Percentiles rank a stretch among this genome's conserved stretches.
Conservation (phyloP, 2,888 invertebrate species). For the Habroteleia sp. region DNA sequence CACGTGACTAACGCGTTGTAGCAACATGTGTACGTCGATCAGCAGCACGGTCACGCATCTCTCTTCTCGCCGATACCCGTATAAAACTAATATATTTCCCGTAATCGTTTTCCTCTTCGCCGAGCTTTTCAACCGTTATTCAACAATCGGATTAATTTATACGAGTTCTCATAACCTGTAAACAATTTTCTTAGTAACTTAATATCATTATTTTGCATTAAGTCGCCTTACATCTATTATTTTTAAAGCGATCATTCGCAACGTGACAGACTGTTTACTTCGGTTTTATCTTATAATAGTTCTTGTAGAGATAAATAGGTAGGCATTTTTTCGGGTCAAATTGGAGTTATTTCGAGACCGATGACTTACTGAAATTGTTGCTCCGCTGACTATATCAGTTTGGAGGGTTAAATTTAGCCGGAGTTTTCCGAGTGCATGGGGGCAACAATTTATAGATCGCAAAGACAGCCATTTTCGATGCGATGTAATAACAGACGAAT, state of each 20-base stretch:
- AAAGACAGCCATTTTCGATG: constrained; percentile 15
- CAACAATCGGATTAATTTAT: neutral
- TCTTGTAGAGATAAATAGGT: neutral
- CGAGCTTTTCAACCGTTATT: neutral
- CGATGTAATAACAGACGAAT: constrained; percentile 12
- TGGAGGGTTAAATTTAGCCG: constrained; percentile 29
- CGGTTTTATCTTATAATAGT: too few relatives aligned
- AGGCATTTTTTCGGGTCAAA: constrained; percentile 40
- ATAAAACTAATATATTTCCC: constrained; percentile 33
- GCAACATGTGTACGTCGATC: constrained; percentile 65
- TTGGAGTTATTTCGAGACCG: constrained; percentile 25
- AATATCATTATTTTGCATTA: neutral
- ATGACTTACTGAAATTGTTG: constrained; percentile 32
- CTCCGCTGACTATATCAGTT: constrained; percentile 16
- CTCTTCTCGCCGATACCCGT: neutral
- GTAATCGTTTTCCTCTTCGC: constrained; percentile 1
- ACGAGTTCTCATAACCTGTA: neutral
- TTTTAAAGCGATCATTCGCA: too few relatives aligned
- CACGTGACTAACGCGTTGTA: constrained; percentile 73
- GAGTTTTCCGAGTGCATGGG: constrained; percentile 15
- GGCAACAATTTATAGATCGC: constrained; percentile 30
- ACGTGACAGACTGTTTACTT: too few relatives aligned
- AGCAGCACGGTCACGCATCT: constrained; percentile 9
- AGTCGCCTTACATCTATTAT: too few relatives aligned
- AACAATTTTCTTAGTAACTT: neutral